Percentiles rank a stretch among this genome's conserved stretches.
phyloP scores from a whole-genome alignment of 2,888 invertebrate species.

The Galerucella calmariensis region DNA sequence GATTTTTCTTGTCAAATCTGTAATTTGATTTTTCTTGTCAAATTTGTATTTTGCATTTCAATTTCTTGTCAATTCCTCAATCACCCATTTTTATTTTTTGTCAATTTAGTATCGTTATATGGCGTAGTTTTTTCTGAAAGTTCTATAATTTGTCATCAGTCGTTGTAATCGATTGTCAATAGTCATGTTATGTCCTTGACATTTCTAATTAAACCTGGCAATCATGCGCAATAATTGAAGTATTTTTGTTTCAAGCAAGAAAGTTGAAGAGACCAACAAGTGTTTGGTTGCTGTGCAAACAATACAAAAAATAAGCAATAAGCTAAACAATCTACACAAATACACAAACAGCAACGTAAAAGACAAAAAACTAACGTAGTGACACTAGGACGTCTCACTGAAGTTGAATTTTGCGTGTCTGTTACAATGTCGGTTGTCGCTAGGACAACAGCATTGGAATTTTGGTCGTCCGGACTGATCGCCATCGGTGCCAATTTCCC shows the following conservation, averaged over 20 bases:
- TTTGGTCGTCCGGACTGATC: slow-evolving; percentile 67
- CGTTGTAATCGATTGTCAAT: background rate
- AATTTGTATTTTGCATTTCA: background rate
- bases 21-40: background rate
- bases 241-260: background rate
- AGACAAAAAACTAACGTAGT: slow-evolving; percentile 67
- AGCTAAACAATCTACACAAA: slow-evolving; percentile 30
- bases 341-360: slow-evolving; percentile 26
- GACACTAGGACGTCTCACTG: slow-evolving; percentile 68
- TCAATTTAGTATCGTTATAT: background rate
- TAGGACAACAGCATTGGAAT: slow-evolving; percentile 51
- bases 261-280: too few species aligned
- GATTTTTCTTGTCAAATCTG: too few species aligned
- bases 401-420: slow-evolving; percentile 50
- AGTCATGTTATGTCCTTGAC: background rate
- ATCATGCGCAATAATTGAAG: background rate
- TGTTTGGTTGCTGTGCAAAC: background rate
- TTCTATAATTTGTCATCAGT: too few species aligned
- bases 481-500: slow-evolving; percentile 69
- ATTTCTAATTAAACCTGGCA: background rate
- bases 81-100: background rate
- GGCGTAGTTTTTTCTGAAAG: too few species aligned
- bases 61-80: background rate
- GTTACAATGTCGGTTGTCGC: slow-evolving; percentile 37
- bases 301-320: slow-evolving; percentile 27